phyloP scores from a whole-genome alignment of 2,888 invertebrate genomes.

The Caenorhabditis sp. region DNA sequence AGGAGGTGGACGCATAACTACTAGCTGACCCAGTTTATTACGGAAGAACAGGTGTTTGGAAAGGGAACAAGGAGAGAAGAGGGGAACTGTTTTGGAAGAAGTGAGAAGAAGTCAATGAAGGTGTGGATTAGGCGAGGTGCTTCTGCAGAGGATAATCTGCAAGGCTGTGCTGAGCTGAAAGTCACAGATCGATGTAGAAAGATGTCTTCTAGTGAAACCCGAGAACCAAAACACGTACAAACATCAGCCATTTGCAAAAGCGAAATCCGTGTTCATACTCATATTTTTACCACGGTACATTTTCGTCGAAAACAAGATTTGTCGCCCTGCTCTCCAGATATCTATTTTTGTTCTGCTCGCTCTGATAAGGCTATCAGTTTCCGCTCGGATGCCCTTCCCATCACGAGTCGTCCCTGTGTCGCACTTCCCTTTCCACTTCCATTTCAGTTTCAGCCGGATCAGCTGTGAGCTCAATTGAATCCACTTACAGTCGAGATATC shows the following conservation, averaged over 20 bases:
- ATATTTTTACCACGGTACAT: not conserved
- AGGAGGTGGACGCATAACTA: slow-evolving; percentile 11
- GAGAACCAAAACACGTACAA: too few species aligned
- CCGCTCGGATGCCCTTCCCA: slow-evolving; percentile 19
- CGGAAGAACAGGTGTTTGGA: slow-evolving; percentile 41
- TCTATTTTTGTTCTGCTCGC: not conserved
- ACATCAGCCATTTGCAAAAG: not conserved
- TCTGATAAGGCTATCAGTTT: slow-evolving; percentile 17
- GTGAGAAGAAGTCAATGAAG: not conserved
- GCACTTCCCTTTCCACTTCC: slow-evolving; percentile 16
- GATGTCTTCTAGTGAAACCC: too few species aligned
- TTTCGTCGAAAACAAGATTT: too few species aligned
- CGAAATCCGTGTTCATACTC: not conserved
- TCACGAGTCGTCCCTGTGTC: slow-evolving; percentile 12
- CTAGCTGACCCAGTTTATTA: slow-evolving; percentile 59
- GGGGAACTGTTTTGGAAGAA: not conserved
- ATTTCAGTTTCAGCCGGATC: slow-evolving; percentile 11
- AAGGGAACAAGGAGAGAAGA: not conserved
- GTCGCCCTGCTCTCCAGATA: too few species aligned
- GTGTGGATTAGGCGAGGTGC: not conserved
- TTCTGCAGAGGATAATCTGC: too few species aligned
- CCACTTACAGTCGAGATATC: slow-evolving; percentile 28
- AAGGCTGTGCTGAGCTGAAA: too few species aligned
- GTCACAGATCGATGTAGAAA: too few species aligned
- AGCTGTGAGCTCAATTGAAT: not conserved